Base-by-base conservation (phyloP, 2,888 invertebrate species). In the Pandemis heparana region DNA sequence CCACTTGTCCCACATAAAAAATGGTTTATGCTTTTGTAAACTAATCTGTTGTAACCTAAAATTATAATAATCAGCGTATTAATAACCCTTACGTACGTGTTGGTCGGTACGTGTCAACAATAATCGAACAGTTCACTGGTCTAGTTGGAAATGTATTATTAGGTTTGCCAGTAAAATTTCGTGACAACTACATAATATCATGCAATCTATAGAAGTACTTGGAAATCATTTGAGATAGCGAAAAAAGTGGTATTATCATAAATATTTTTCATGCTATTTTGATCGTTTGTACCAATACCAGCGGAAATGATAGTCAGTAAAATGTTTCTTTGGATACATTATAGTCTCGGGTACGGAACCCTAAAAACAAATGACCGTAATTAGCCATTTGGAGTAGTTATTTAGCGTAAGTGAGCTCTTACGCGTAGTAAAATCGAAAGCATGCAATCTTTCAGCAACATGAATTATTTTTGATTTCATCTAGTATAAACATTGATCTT, bases 1-100 rank as follows among this genome's bases (percentile, higher is more conserved):
- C 48, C 73, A 64, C 74, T 76, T 76, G 74, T 76, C 69, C 76
- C 62, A 70, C 61, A 74, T 74, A 71, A 71, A 74, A 72, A 69
- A 23, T 74, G 18, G 41, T 68, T 73, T 73, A 68, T 68, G 62
- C 23, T 73, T 63, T 74, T 16, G 59, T 48, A 65, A 48, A 65
- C 43, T 43, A 59, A 64, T 48, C 41, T 63, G n/a, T 56, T 70
- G 51, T 56, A 56, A 63, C 41, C 39, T 53, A 18, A 67, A 72
- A 51, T 53, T 41, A n/a, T 53, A 67, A 59, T 16, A 67, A 41
- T 18, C 63, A 64, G 16, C 10, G 9, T 18, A 67, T 67, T 67
- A 59, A 53, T 39, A 67, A 48, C 41, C 18, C 43, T 64, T 48
- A 64, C 43, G 63, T 41, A 9, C 63, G 46, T 46, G 43, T 64